Evolutionary conservation across 1,140 invertebrate genomes (phyloP), one percentile per base, ranked within the genome.

Genomic region (Ostrea denselamellosa): DNA sequence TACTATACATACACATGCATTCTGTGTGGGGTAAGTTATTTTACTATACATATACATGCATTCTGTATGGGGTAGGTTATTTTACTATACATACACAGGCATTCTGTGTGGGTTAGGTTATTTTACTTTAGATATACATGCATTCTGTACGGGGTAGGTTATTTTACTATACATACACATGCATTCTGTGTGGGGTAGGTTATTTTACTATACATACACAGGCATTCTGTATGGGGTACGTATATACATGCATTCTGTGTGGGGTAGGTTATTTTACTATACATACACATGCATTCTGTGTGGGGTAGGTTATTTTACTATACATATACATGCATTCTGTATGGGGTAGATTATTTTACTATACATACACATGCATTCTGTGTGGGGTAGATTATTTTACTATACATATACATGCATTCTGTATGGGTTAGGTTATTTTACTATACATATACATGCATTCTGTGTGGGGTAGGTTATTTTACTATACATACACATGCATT

Each of bases 181-280:
- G 3, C 56, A 58, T 17, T 19, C 10, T 58, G 56, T 17, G 4
- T 3, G 12, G 56, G 3, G 8, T 12, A 58, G 19, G 10, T 58
- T 9, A 19, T 58, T 56, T 58, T 58, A 14, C 19, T 58, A 3
- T 58, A n/a, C n/a, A n/a, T n/a, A n/a, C n/a, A 94, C 97, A 86
- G 97, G 97, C 56, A 0, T 17, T 19, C 56, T 58, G 56, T 17
- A 17, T 3, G 19, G 56, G 12, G 56, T 62, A 62, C 7, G 17
- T 62, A n/a, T 62, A 17, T 12, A 58, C 14, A 14, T 9, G 3
- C 56, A 58, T 17, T 19, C 10, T 58, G 56, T 17, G 4, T 3
- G 12, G 56, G 3, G 8, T 12, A 58, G 19, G 10, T 58, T 9
- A 19, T 58, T 56, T 58, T 58, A 14, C 19, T 58, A 3, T 58